Conservation (phyloP, 2,888 invertebrate species). For the Cerastoderma edule region DNA sequence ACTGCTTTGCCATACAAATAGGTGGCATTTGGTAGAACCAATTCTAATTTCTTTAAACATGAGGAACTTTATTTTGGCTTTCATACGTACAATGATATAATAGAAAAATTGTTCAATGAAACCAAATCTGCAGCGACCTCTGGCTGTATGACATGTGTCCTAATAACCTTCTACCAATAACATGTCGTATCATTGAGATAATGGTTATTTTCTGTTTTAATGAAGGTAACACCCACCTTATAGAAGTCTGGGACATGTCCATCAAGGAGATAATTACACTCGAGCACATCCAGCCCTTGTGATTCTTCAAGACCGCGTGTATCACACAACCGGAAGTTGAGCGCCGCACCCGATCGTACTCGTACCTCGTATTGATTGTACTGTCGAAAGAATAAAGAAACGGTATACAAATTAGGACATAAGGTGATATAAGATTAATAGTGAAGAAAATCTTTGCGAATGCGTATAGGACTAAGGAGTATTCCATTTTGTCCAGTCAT, state of each 20-base stretch:
- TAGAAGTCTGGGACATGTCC: conserved; percentile 59
- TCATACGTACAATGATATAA: too few relatives aligned
- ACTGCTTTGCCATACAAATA: too few relatives aligned
- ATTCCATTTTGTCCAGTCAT: neutral
- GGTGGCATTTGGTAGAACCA: too few relatives aligned
- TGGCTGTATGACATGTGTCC: too few relatives aligned
- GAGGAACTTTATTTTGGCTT: too few relatives aligned
- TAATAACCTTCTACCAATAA: too few relatives aligned
- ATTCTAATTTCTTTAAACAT: too few relatives aligned
- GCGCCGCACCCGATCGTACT: conserved; percentile 42
- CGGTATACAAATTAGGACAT: neutral
- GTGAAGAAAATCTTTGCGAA: neutral
- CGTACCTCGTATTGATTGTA: conserved; percentile 59
- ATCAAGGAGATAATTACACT: conserved; percentile 58
- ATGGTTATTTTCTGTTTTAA: too few relatives aligned
- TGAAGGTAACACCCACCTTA: too few relatives aligned
- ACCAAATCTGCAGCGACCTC: too few relatives aligned
- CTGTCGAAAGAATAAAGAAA: conserved; percentile 37
- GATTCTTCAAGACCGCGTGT: conserved; percentile 65
- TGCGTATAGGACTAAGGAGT: neutral
- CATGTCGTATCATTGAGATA: too few relatives aligned
- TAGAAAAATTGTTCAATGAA: too few relatives aligned
- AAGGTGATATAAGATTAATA: neutral
- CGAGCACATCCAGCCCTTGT: conserved; percentile 60
- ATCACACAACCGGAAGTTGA: conserved; percentile 65